Conservation (phyloP, 2,888 invertebrate genomes). For the Pelosia muscerda region DNA sequence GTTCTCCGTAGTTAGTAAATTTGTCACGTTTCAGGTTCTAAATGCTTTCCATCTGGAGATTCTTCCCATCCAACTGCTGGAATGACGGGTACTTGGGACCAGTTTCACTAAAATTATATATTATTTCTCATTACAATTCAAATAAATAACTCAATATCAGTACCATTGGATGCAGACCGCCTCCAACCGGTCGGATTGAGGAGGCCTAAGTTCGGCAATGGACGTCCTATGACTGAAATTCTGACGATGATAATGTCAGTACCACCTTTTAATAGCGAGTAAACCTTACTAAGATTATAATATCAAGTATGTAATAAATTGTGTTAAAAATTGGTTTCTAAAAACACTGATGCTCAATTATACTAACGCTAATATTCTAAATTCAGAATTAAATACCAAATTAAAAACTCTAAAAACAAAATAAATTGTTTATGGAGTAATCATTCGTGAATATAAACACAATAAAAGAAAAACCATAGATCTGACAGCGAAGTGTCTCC, state of each 20-base stretch:
- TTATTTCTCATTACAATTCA: no score
- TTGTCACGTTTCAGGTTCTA: neutral
- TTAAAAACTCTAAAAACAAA: neutral
- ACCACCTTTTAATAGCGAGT: no score
- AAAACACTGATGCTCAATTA: neutral
- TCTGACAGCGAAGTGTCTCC: conserved; percentile 72
- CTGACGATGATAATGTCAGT: no score
- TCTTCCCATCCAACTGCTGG: neutral
- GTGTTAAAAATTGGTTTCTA: no score
- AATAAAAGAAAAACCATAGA: conserved; percentile 54
- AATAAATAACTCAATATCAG: no score
- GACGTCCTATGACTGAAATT: no score
- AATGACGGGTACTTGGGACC: neutral
- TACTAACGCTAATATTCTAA: neutral
- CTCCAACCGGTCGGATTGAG: no score
- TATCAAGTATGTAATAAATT: no score
- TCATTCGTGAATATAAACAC: conserved; percentile 58
- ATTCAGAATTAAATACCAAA: neutral
- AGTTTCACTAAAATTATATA: no score
- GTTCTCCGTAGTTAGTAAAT: neutral
- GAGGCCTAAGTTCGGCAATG: no score
- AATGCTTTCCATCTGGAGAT: neutral
- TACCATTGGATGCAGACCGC: no score
- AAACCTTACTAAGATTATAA: no score
- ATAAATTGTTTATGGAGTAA: conserved; percentile 33